Percentiles rank a stretch among this genome's conserved stretches.
Evolutionary conservation across 1,140 invertebrate genomes (phyloP).

Genomic region (Penaeus chinensis): DNA sequence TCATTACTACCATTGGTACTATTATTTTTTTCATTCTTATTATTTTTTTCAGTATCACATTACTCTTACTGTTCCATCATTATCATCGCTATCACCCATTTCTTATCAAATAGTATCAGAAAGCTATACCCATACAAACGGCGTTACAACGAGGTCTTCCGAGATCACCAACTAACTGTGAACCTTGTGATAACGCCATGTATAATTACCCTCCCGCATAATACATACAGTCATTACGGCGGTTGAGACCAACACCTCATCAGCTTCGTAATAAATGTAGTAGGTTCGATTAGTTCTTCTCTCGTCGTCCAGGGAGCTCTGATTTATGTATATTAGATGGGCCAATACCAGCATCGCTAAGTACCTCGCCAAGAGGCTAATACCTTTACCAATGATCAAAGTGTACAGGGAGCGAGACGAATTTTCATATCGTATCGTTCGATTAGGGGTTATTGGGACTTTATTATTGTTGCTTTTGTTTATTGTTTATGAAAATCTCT

Average conservation of each 20-base stretch:
- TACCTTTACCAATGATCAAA: too few relatives aligned
- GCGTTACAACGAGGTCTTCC: background rate
- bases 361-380: background rate
- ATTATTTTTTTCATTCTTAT: too few relatives aligned
- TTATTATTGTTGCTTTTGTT: too few relatives aligned
- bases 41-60: too few relatives aligned
- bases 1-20: too few relatives aligned
- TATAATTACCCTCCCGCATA: background rate
- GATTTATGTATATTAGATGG: conserved; percentile 52
- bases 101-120: too few relatives aligned
- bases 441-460: too few relatives aligned
- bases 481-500: too few relatives aligned
- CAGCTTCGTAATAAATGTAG: conserved; percentile 47
- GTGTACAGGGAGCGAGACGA: too few relatives aligned
- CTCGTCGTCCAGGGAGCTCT: conserved; percentile 14
- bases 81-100: too few relatives aligned
- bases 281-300: conserved; percentile 37
- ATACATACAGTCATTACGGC: conserved; percentile 38
- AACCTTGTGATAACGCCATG: background rate
- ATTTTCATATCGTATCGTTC: too few relatives aligned
- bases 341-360: conserved; percentile 14
- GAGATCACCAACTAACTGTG: background rate
- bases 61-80: too few relatives aligned
- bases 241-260: conserved; percentile 28
- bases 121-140: background rate